Evolutionary conservation across 2,888 invertebrate genomes (phyloP).

Genomic region (Branchellion lobata): DNA sequence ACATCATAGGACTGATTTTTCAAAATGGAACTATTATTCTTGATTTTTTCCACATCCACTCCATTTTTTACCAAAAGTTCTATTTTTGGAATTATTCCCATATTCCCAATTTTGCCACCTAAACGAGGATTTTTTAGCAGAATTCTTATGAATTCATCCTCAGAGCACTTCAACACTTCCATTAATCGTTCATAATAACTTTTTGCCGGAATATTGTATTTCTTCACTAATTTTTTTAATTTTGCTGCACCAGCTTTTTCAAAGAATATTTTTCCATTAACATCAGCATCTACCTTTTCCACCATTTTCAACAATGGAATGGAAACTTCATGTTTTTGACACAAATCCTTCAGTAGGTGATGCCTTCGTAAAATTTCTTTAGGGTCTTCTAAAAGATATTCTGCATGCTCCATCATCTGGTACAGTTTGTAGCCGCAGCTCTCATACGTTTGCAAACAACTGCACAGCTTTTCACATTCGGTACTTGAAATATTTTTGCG

Average conservation of each 20-base stretch:
- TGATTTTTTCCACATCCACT: not conserved
- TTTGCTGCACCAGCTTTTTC: too few relatives aligned
- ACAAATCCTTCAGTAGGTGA: not conserved
- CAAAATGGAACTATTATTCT: not conserved
- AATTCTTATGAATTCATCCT: constrained; percentile 21
- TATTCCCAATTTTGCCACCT: not conserved
- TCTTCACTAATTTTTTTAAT: not conserved
- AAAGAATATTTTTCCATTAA: too few relatives aligned
- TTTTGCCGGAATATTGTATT: not conserved
- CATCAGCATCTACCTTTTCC: too few relatives aligned
- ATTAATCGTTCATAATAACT: not conserved
- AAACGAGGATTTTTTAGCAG: constrained; percentile 4
- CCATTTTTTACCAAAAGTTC: not conserved
- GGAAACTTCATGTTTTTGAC: not conserved
- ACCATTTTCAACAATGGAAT: not conserved
- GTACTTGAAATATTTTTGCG: not conserved
- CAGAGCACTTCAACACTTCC: not conserved
- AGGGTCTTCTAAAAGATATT: not conserved
- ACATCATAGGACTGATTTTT: constrained; percentile 7
- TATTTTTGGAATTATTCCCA: not conserved
- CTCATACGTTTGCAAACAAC: not conserved
- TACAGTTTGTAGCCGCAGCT: not conserved
- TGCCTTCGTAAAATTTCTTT: not conserved
- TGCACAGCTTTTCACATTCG: not conserved
- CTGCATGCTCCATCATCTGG: not conserved